A percentile compares a stretch with the other conserved stretches of the same genome.
Evolutionary conservation across 2,113 vertebrate species (phyloP).

Genomic region (Sebastes fasciatus): DNA sequence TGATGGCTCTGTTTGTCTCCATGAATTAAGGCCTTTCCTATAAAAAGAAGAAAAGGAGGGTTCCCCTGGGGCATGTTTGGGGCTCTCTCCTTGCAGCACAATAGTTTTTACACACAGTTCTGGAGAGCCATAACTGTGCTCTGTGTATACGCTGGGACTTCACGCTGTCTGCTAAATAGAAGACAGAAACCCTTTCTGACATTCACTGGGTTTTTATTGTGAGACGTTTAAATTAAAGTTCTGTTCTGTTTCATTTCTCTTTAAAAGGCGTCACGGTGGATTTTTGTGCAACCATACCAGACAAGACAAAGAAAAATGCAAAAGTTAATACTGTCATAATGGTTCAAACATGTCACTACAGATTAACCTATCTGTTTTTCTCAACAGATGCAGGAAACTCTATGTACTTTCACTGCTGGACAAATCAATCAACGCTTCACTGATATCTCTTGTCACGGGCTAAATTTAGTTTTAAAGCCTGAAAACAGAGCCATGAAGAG

Average conservation of each 20-base stretch:
- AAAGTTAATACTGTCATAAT: slow-evolving; percentile 25
- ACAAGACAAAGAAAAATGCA: slow-evolving; percentile 9
- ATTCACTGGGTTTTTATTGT: slow-evolving; percentile 49
- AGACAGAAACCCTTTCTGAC: slow-evolving; percentile 48
- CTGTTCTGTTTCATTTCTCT: slow-evolving; percentile 58
- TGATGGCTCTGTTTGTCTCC: slow-evolving; percentile 67
- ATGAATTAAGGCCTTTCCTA: slow-evolving; percentile 67
- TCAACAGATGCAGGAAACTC: slow-evolving; percentile 1
- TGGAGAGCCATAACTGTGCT: slow-evolving; percentile 48
- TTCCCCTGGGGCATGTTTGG: slow-evolving; percentile 55
- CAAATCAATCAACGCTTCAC: background rate
- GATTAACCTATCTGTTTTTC: background rate
- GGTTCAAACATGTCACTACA: slow-evolving; percentile 1
- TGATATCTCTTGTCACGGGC: background rate
- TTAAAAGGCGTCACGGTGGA: slow-evolving; percentile 11
- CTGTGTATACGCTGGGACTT: slow-evolving; percentile 55
- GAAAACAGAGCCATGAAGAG: no score
- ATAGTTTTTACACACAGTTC: slow-evolving; percentile 60
- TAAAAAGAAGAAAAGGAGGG: slow-evolving; percentile 68
- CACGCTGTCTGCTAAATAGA: slow-evolving; percentile 64
- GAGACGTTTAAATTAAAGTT: slow-evolving; percentile 31
- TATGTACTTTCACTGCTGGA: background rate
- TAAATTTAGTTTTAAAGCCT: no score
- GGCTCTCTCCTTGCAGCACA: slow-evolving; percentile 55
- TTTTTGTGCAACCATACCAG: slow-evolving; percentile 20